Evolutionary conservation across 2,797 vertebrate species (phyloP), one percentile per base, ranked within the genome.

Genomic region (Lutjanus campechanus): DNA sequence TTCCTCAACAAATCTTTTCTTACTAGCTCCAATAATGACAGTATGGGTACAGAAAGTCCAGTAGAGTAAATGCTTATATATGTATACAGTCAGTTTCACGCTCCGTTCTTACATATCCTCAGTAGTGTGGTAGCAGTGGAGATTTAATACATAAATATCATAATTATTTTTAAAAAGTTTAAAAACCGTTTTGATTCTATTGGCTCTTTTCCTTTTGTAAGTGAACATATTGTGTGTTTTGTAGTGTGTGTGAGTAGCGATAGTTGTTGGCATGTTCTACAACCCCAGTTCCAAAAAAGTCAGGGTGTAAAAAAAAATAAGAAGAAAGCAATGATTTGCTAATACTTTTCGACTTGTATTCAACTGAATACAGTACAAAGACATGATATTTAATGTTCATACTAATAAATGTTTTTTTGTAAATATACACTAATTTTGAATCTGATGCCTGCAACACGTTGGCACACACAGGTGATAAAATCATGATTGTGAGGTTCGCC

Each of bases 161-260:
- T 41, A 83, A 1, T 65, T 50, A 58, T 70, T 76, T 40, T 66
- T 55, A 68, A 60, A 86, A 82, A 46, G 58, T 81, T 86, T 69
- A 78, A 82, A 90, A 91, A 87, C 36, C 79, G 56, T 11, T 77
- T 88, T 81, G 66, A 76, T 89, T 82, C 79, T 53, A 79, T 88
- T 93, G 90, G 89, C 91, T 94, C 85, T 76, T 85, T 82, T 90
- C 91, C 89, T 92, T 79, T 79, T 82, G 64, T 69, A 46, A 20
- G 68, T 88, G 41, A 79, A 79, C 40, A 50, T 73, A 25, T 60
- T 51, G 61, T 51, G 0, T 29, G 8, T 70, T 41, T 74, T 71
- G n/a, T 47, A 50, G 3, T 43, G 25, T 65, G 22, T 74, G 54
- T 54, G 40, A 66, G 66, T 88, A 73, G 63, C 49, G 2, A 82